Evolutionary conservation across 2,888 invertebrate genomes (phyloP), one percentile per base, ranked within the genome.

Genomic region (Campoplex nolae): DNA sequence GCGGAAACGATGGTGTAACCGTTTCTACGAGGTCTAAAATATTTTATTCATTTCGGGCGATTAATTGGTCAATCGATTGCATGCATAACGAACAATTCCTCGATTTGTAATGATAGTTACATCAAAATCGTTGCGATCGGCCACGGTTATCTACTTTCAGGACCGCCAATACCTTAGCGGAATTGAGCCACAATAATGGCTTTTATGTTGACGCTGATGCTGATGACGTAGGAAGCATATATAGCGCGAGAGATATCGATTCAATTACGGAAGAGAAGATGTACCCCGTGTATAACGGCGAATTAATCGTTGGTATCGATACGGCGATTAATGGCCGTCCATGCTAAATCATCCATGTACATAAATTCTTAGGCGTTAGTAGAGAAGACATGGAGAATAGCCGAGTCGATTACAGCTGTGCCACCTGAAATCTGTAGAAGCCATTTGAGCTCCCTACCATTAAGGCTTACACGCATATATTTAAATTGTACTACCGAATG

Each of bases 251-350:
- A 51, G 65, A 67, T 77, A 78, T 38, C 35, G 78, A 68, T 54
- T 54, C 28, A 78, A 68, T 68, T 78, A 78, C 16, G 68, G 42
- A 48, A 18, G n/a, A 35, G 76, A 76, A 65, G 76, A 48, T 51
- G 23, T 16, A 35, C 32, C 35, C 35, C 51, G 35, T 65, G 58
- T 68, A 42, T 42, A 42, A 75, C 42, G 32, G 38, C 68, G 9
- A 70, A 79, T 68, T 70, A 58, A 79, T 79, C 68, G 28, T 68
- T 78, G 23, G 38, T 35, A 78, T 48, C 58, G 79, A 56, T 70
- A 70, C 54, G 13, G 28, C 79, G 70, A 70, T 79, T 58, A 67
- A 65, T 77, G 58, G 58, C 54, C 70, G 70, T n/a, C 45, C 13
- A 51, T 28, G 23, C 32, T 79, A 70, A 70, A 79, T 70, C 70